Evolutionary conservation across 2,113 vertebrate species (phyloP), one percentile per base, ranked within the genome.

Genomic region (Aramus guarauna): DNA sequence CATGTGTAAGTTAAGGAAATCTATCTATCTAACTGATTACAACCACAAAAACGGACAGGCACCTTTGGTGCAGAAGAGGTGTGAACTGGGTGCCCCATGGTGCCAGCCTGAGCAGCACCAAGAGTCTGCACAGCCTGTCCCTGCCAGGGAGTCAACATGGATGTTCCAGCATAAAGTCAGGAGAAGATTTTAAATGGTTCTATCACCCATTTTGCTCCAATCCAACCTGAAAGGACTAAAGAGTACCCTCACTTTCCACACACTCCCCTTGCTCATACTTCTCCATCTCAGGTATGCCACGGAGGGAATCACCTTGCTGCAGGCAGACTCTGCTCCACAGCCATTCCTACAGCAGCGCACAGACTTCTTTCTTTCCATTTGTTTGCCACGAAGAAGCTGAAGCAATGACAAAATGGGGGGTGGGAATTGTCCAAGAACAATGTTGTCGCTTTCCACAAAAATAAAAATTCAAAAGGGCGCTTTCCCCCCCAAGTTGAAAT

Each of bases 1-100:
- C 6, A 3, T 0, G 1, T 15, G 36, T n/a, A 58, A n/a, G 21
- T 32, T 37, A 63, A 24, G 52, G 16, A 75, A 20, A 9, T 11
- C 13, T 18, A 9, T 7, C 16, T 24, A 18, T 27, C 15, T 13
- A 12, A 14, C 8, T 32, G 23, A 75, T 41, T n/a, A 45, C 7
- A 62, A 29, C 19, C 24, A 36, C 7, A 12, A 48, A 26, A 26
- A 52, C 9, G 3, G 37, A 0, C 48, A 55, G 41, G 36, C 9
- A 20, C 18, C 62, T 39, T 45, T 32, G 52, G 32, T 24, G 10
- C 27, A 37, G 19, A 47, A 23, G 19, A 37, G 30, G 0, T 47
- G 16, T 9, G 52, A 88, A n/a, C 23, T 4, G 11, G 20, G 48
- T 34, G 45, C 15, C 41, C 55, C 32, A 2, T 0, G 1, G 30